Evolutionary conservation across 2,888 invertebrate species (phyloP).

Genomic region (Eristalis arbustorum): DNA sequence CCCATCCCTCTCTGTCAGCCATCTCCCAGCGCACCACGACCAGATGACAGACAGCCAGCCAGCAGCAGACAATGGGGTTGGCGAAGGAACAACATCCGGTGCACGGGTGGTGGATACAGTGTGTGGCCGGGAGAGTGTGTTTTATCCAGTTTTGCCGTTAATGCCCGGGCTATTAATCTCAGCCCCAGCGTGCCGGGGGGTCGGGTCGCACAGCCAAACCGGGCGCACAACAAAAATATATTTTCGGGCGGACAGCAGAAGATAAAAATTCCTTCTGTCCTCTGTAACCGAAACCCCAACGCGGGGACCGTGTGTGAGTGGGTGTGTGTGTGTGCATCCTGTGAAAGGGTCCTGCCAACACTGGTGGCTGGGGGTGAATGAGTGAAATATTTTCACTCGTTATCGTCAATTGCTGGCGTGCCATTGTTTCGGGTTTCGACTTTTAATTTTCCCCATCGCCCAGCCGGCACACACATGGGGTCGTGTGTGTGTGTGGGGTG

Average conservation of each 20-base stretch:
- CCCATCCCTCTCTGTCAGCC: background rate
- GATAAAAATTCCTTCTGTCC: slow-evolving; percentile 56
- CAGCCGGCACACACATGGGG: too few species aligned
- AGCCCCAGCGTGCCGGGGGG: slow-evolving; percentile 26
- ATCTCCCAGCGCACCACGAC: background rate
- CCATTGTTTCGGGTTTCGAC: slow-evolving; percentile 58
- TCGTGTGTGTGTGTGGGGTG: background rate
- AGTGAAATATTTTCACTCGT: slow-evolving; percentile 68
- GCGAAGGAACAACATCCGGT: slow-evolving; percentile 30
- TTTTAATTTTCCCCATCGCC: slow-evolving; percentile 51
- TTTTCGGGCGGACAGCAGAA: slow-evolving; percentile 54
- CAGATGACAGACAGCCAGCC: background rate
- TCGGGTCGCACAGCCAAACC: background rate
- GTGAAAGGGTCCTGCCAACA: slow-evolving; percentile 36
- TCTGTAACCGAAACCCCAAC: background rate
- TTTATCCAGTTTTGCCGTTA: slow-evolving; percentile 68
- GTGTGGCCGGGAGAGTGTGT: slow-evolving; percentile 29
- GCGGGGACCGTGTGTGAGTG: slow-evolving; percentile 2
- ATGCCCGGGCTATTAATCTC: slow-evolving; percentile 66
- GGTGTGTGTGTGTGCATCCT: slow-evolving; percentile 26
- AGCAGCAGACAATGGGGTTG: slow-evolving; percentile 8
- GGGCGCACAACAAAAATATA: slow-evolving; percentile 28
- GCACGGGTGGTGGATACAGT: slow-evolving; percentile 11
- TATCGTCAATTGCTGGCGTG: slow-evolving; percentile 56
- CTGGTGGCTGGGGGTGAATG: slow-evolving; percentile 11